Evolutionary conservation across 2,113 vertebrate genomes (phyloP).

Genomic region (Neomonachus schauinslandi): DNA sequence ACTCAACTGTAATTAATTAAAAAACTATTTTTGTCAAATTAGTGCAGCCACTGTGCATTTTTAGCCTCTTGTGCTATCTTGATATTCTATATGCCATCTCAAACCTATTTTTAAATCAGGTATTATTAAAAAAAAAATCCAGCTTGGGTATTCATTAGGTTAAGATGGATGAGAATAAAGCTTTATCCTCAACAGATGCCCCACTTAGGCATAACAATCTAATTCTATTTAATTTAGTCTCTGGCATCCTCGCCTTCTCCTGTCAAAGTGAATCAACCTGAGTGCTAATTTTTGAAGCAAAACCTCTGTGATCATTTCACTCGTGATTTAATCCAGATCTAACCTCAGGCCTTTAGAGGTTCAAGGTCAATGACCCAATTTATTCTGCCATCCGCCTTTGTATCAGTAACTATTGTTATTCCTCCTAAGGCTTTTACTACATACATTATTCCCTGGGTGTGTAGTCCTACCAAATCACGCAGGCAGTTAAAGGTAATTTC

Average conservation of each 20-base stretch:
- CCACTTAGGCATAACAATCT: conserved; percentile 84
- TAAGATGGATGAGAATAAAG: conserved; percentile 79
- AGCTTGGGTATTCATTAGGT: conserved; percentile 77
- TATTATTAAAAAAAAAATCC: conserved; percentile 73
- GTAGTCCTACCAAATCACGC: not conserved
- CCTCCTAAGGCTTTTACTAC: not conserved
- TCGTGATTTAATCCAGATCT: conserved; percentile 90
- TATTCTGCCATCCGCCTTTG: conserved; percentile 81
- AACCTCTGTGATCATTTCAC: conserved; percentile 90
- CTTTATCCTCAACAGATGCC: conserved; percentile 86
- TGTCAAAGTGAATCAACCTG: conserved; percentile 90
- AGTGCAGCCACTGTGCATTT: conserved; percentile 49
- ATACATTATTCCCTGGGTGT: not conserved
- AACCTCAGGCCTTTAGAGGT: conserved; percentile 87
- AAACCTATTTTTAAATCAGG: conserved; percentile 71
- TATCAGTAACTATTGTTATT: conserved; percentile 71
- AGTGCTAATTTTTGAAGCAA: conserved; percentile 90
- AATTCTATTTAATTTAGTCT: conserved; percentile 87
- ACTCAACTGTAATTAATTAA: conserved; percentile 73
- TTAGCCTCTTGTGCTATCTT: conserved; percentile 58
- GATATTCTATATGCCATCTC: conserved; percentile 56
- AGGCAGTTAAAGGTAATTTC: not conserved
- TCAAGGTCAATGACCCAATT: conserved; percentile 91
- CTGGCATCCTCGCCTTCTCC: conserved; percentile 89
- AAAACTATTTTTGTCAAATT: conserved; percentile 65